Evolutionary conservation across 2,113 vertebrate species (phyloP), one percentile per base, ranked within the genome.

Genomic region (Cyprinodon variegatus): DNA sequence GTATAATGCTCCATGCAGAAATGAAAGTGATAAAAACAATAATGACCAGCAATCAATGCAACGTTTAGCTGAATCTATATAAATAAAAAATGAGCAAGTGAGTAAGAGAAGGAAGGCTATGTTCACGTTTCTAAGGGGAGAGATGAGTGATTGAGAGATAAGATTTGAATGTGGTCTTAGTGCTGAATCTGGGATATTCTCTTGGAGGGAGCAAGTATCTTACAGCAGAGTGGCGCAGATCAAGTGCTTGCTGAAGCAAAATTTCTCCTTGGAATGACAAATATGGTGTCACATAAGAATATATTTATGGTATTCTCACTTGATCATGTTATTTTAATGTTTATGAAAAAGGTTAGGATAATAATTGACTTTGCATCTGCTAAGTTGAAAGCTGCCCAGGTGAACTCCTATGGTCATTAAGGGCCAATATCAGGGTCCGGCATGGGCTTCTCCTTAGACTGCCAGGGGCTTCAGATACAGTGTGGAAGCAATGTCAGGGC

Each of bases 361-460:
- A 1, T 53, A 6, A 0, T 72, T 78, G 72, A 78, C 72, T 81
- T 89, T 91, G 3, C 83, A 76, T 91, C 84, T 89, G 53, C n/a
- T 59, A 57, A 62, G 69, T 67, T 68, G 50, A 22, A 43, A 62
- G 74, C 84, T 61, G 75, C 73, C 83, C 76, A 82, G 79, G 81
- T 89, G 84, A 83, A 85, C 85, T 79, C 74, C 78, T 81, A 78
- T 72, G 76, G 83, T 80, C 77, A 50, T 39, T 17, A 69, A 85
- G 69, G 22, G 11, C 68, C 72, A 45, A 86, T 88, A 90, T 93
- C 91, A 76, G 85, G 82, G 91, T 92, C 81, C 85, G 74, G 79
- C 90, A 93, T 90, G 86, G 92, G 92, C 84, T 92, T 93, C 91
- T 78, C 82, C 72, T 93, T 88, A 90, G 78, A 89, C 78, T 79